phyloP scores from a whole-genome alignment of 2,797 vertebrate species.

The Hypotaenidia okinawae region DNA sequence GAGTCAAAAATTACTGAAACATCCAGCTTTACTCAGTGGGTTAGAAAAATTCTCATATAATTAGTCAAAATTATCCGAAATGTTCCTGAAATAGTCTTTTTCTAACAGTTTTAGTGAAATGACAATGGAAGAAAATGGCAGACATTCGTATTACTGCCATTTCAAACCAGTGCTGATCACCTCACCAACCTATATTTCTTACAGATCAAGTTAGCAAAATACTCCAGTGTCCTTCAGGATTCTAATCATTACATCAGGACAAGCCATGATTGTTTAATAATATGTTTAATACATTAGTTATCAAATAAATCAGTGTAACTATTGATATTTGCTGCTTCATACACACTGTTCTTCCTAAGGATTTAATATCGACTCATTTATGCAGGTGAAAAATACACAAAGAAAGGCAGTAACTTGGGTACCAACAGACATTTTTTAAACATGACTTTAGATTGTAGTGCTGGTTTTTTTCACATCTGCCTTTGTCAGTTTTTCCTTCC shows the following conservation, averaged over 20 bases:
- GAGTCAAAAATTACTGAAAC: background rate
- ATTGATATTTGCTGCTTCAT: background rate
- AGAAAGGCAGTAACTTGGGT: background rate
- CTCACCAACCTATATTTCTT: background rate
- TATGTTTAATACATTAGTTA: background rate
- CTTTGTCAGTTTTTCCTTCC: slow-evolving; percentile 24
- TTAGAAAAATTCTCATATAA: background rate
- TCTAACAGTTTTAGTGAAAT: background rate
- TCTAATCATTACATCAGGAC: background rate
- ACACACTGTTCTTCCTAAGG: background rate
- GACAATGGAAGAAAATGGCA: background rate
- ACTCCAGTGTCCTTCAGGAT: background rate
- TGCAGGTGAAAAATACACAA: background rate
- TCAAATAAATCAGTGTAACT: background rate
- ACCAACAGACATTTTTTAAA: slow-evolving; percentile 39
- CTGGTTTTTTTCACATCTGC: slow-evolving; percentile 42
- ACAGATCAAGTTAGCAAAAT: background rate
- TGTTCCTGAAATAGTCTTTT: background rate
- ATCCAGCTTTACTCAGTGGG: background rate
- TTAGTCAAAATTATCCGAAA: background rate
- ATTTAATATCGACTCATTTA: background rate
- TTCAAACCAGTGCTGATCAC: background rate
- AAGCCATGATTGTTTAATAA: background rate
- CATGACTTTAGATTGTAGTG: slow-evolving; percentile 6
- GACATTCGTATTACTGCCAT: background rate